Evolutionary conservation across 2,797 vertebrate species (phyloP).

Genomic region (Rhinella marina): DNA sequence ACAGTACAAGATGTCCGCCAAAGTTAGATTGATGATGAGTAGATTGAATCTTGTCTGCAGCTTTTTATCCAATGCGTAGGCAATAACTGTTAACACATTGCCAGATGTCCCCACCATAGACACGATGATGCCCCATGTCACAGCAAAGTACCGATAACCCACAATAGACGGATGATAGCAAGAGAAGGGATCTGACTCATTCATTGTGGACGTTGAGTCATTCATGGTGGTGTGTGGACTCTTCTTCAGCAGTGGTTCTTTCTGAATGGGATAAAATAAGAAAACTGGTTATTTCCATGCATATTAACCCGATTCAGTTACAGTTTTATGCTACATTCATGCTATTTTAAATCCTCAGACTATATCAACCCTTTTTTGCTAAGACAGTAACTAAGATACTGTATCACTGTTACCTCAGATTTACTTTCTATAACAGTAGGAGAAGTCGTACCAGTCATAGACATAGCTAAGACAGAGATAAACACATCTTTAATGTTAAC

Average conservation of each 20-base stretch:
- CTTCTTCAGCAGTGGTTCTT: neutral
- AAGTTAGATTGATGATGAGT: conserved; percentile 85
- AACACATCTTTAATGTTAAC: no score
- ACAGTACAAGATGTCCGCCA: conserved; percentile 87
- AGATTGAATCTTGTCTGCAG: conserved; percentile 86
- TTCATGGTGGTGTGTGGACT: conserved; percentile 69
- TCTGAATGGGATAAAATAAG: neutral
- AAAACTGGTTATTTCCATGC: neutral
- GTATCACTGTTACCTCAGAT: neutral
- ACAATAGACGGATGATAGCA: conserved; percentile 81
- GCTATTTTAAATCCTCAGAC: neutral
- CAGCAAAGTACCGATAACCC: conserved; percentile 82
- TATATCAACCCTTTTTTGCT: neutral
- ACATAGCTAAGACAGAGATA: no score
- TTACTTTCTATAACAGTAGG: neutral
- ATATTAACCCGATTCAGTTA: neutral
- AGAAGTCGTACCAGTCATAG: neutral
- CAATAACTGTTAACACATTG: conserved; percentile 85
- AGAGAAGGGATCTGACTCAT: conserved; percentile 75
- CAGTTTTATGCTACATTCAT: neutral
- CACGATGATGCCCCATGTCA: conserved; percentile 81
- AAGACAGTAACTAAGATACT: neutral
- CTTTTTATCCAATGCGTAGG: conserved; percentile 75
- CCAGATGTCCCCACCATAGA: conserved; percentile 80
- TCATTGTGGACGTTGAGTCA: conserved; percentile 39